Base-by-base conservation (phyloP, 2,113 vertebrate species). In the Callipepla californica region DNA sequence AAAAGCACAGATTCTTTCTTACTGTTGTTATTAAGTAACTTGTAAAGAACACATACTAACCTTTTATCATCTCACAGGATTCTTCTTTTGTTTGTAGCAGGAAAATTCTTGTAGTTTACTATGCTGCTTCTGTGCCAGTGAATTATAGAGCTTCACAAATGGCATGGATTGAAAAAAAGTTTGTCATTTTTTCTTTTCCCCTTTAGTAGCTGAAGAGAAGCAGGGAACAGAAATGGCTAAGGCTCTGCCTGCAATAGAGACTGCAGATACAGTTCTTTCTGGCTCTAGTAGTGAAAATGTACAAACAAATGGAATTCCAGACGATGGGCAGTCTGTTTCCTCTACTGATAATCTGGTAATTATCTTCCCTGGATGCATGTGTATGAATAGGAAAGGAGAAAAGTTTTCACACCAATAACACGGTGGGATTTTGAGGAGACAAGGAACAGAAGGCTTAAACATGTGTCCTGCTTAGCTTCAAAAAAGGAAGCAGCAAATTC, bases 331-430 rank as follows among this genome's bases (percentile, higher is more conserved):
- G 6, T 99, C 99, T 23, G 97, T 99, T 89, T 99, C 99, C 8
- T 99, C 99, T 32, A 98, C 98, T 13, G 99, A 99, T 96, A 98
- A 99, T 86, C 97, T 99, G 99, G 99, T 99, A 98, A 92, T 83
- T 93, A 84, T 42, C 45, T 87, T 74, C 36, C 21, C 17, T 32
- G 25, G 22, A 40, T 87, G 42, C 38, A 77, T 45, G 30, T 14
- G 4, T 50, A 6, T 38, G 6, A 50, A 47, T 80, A 19, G 2
- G 1, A 66, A 74, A 62, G 25, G 58, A 50, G 40, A 70, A 82
- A 23, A 38, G 42, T 80, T 63, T 18, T 67, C 14, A 1, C 32
- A 14, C 40, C 42, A 57, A 16, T 62, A 55, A 58, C 36, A 36
- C 9, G 18, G 20, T 85, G 79, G 65, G 34, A 63, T 90, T 58